Evolutionary conservation across 2,797 vertebrate genomes (phyloP), one percentile per base, ranked within the genome.

Genomic region (Esox masquinongy): DNA sequence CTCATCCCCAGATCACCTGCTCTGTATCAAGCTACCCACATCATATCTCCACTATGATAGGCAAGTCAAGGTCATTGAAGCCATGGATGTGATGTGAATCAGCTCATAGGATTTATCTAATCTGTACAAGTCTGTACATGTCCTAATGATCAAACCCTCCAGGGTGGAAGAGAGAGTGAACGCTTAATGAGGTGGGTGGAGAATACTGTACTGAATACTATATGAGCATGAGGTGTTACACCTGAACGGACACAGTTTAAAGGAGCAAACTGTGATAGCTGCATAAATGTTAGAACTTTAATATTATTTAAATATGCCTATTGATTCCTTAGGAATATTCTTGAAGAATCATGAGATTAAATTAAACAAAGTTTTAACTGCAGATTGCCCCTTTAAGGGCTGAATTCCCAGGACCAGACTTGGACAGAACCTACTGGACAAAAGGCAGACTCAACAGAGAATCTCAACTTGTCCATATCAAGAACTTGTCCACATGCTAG

Each of bases 21-120:
- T 56, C 51, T 22, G n/a, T 22, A 56, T 56, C 56, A 59, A 9
- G 22, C 22, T 59, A 24, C 56, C 56, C 22, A 70, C 49, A 78
- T 36, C 67, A 39, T 36, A n/a, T 47, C 36, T 68, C 67, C 19
- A n/a, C 72, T 84, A 74, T 87, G 85, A 64, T 31, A 74, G 77
- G 84, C 88, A 59, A 31, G 82, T 89, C 90, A 93, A 92, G 91
- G 92, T 92, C 90, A 89, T 85, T 85, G 86, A 87, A 85, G 87
- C 88, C 88, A 88, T 86, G 89, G 83, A 86, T 91, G 88, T 92
- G 89, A 89, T 86, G 88, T 87, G 89, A 92, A 92, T 91, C 83
- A 79, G 75, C 90, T 86, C 76, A 59, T 81, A 56, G 82, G 87
- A 92, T 91, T 92, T 90, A 92, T 92, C 91, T 86, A 83, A 86